These are phyloP conservation scores for Coregonus clupeaformis DNA, from an alignment of 2,113 vertebrate genomes.

Conservation along the genomic window DNA sequence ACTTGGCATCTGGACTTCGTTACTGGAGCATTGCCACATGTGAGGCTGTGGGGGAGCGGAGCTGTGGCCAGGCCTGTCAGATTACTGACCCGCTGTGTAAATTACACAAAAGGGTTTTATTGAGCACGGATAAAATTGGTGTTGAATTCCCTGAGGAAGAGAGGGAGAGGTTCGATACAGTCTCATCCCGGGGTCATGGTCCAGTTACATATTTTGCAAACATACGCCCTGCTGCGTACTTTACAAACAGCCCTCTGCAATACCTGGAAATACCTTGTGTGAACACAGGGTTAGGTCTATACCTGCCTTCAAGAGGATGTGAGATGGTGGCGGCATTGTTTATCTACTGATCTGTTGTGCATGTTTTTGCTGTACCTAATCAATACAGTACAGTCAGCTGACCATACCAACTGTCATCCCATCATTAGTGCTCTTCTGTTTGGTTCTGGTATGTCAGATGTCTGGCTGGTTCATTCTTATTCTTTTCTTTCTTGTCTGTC, in stretches of 20 bases:
- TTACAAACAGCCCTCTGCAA: neutral
- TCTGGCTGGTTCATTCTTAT: no score
- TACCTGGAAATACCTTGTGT: neutral
- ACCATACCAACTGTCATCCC: slow-evolving; percentile 14
- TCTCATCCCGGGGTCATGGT: neutral
- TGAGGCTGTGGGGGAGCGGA: slow-evolving; percentile 25
- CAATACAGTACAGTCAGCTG: slow-evolving; percentile 47
- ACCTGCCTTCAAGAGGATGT: neutral
- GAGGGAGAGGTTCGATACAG: neutral
- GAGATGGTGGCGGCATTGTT: neutral
- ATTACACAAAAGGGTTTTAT: slow-evolving; percentile 60
- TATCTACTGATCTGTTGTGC: neutral
- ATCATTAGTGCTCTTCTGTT: no score
- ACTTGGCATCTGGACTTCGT: slow-evolving; percentile 65
- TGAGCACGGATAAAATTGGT: slow-evolving; percentile 50
- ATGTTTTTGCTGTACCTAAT: slow-evolving; percentile 40
- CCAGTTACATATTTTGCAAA: slow-evolving; percentile 33
- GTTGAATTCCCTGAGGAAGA: slow-evolving; percentile 31
- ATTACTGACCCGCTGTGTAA: slow-evolving; percentile 56
- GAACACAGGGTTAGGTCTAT: neutral
- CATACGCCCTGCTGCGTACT: slow-evolving; percentile 38
- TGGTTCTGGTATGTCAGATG: no score
- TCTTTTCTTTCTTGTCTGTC: no score
- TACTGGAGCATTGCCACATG: slow-evolving; percentile 59
- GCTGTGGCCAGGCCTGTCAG: slow-evolving; percentile 19